Percentiles rank a stretch among this genome's conserved stretches.
Evolutionary conservation across 1,140 invertebrate genomes (phyloP).

Genomic region (Hylyphantes graminicola): DNA sequence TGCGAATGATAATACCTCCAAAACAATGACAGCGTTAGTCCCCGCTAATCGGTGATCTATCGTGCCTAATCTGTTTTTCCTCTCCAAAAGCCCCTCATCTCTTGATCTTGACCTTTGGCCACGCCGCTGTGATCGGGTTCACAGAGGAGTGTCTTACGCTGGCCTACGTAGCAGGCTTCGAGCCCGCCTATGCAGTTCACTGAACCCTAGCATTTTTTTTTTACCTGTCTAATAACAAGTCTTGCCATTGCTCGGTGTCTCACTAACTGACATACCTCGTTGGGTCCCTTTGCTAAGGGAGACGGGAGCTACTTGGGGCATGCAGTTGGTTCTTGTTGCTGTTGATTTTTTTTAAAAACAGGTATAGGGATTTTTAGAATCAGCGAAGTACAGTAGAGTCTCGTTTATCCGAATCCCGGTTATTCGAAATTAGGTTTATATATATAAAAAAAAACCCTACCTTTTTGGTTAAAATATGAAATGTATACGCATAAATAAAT

Average conservation of each 20-base stretch:
- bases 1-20: no score
- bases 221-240: conserved; percentile 28
- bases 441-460: no score
- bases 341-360: no score
- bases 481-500: no score
- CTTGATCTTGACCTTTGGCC: conserved; percentile 23
- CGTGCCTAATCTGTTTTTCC: background rate
- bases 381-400: no score
- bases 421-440: no score
- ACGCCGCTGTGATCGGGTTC: conserved; percentile 8
- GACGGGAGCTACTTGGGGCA: no score
- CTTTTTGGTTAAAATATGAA: no score
- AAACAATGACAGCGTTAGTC: background rate
- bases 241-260: conserved; percentile 20
- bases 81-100: background rate
- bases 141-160: conserved; percentile 20
- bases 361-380: no score
- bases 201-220: conserved; percentile 19
- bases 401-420: no score
- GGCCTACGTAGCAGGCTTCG: conserved; percentile 8
- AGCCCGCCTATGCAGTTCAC: conserved; percentile 26
- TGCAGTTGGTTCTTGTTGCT: no score
- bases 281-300: no score
- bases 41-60: conserved; percentile 10
- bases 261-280: conserved; percentile 14